Base-by-base conservation (phyloP, 2,113 vertebrate genomes). In the Pogona vitticeps region DNA sequence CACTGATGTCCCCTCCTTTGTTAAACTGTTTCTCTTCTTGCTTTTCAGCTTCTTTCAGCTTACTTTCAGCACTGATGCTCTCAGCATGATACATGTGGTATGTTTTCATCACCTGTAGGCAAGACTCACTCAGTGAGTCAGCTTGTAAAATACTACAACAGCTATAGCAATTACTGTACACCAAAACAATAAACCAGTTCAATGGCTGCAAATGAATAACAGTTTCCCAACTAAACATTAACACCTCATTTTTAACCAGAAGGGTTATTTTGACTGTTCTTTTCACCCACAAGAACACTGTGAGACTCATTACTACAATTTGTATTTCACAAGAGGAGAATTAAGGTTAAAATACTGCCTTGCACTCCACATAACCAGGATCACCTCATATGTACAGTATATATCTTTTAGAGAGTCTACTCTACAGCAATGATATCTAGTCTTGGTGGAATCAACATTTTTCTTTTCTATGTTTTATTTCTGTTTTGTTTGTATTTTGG, bases 41-140 rank as follows among this genome's bases (percentile, higher is more conserved):
- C 91, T 98, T 99, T 95, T 99, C 98, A 0, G 99, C 99, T 89
- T 99, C 99, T 92, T 99, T 99, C 92, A 99, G 97, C 91, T 99
- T 99, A 97, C 97, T 98, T 93, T 99, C 98, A 0, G 99, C 98
- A 0, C 97, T 99, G 92, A 99, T 97, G 92, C 99, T 99, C 92
- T 99, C 99, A 0, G 98, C 97, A 0, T 99, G 99, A 94, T 99
- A 99, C 98, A 99, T 99, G 96, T 99, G 99, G 96, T 99, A 99
- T 0, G 99, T 99, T 96, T 99, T 99, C 98, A 99, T 99, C 93
- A 99, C 99, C 99, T 99, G 96, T 15, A 88, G 75, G 56, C 26
- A 70, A 88, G 63, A 75, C 2, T n/a, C 2, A 31, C 23, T 0
- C 0, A 1, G 0, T 88, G 42, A 86, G 86, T 26, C 0, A 23